Conservation (phyloP, 2,888 invertebrate species). For the Xestobium rufovillosum region DNA sequence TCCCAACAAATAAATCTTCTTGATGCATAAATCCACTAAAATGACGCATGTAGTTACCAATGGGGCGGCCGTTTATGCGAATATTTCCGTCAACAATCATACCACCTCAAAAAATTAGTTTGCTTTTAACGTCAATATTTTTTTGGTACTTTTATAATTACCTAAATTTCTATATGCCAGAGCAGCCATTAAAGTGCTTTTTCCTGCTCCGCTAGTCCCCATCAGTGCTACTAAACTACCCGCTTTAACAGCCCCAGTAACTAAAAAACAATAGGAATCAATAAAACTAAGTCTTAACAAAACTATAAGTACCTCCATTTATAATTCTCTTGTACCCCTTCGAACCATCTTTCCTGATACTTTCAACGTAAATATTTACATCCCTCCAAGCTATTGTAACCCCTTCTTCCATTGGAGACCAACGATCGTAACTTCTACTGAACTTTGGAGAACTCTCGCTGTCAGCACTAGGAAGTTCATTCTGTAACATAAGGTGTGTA, state of each 20-base stretch:
- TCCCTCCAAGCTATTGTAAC: constrained; percentile 75
- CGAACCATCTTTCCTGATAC: constrained; percentile 35
- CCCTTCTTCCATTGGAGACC: constrained; percentile 54
- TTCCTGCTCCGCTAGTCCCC: constrained; percentile 85
- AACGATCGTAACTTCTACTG: constrained; percentile 45
- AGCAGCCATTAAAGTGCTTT: constrained; percentile 81
- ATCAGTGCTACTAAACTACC: constrained; percentile 77
- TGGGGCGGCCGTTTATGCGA: constrained; percentile 64
- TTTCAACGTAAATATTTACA: constrained; percentile 60
- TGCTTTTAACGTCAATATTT: background rate
- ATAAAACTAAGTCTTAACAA: background rate
- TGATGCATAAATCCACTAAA: constrained; percentile 88
- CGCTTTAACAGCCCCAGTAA: constrained; percentile 72
- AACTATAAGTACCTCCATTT: constrained; percentile 55
- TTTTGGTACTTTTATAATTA: too few relatives aligned
- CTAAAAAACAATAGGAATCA: constrained; percentile 42
- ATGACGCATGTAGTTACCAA: constrained; percentile 69
- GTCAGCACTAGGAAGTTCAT: too few relatives aligned
- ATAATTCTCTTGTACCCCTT: constrained; percentile 62
- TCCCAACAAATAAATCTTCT: constrained; percentile 80
- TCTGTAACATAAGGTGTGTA: too few relatives aligned
- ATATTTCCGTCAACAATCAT: constrained; percentile 71
- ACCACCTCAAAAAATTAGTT: constrained; percentile 33
- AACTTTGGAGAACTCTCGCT: constrained; percentile 7
- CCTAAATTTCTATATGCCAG: constrained; percentile 70